Evolutionary conservation across 2,888 invertebrate genomes (phyloP).

Genomic region (Prosapia bicincta): DNA sequence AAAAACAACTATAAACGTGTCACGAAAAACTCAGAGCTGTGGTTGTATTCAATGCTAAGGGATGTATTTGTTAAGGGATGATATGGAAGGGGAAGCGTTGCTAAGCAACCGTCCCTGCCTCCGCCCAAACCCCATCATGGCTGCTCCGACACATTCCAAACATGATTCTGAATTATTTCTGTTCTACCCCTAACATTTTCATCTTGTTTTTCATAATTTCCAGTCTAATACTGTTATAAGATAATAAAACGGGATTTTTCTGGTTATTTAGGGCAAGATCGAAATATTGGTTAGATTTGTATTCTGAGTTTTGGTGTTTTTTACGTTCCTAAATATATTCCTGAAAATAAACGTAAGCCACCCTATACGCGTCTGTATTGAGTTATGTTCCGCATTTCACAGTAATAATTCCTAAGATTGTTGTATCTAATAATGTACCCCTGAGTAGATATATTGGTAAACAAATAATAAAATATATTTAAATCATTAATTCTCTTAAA

Average conservation of each 20-base stretch:
- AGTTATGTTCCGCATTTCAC: no score
- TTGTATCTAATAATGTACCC: no score
- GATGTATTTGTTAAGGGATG: neutral
- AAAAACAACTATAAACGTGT: neutral
- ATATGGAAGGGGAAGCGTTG: slow-evolving; percentile 28
- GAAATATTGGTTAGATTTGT: no score
- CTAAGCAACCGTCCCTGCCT: slow-evolving; percentile 39
- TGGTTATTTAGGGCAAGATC: neutral
- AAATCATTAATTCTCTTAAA: no score
- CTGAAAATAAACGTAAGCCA: no score
- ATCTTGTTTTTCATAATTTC: neutral
- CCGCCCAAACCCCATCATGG: slow-evolving; percentile 29
- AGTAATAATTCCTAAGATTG: no score
- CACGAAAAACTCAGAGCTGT: neutral
- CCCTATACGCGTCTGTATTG: no score
- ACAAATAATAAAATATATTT: no score
- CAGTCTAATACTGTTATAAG: neutral
- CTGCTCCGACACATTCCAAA: slow-evolving; percentile 1
- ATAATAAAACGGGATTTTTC: neutral
- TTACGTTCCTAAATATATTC: no score
- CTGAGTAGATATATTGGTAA: no score
- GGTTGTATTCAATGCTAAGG: neutral
- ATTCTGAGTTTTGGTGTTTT: no score
- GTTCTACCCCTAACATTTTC: neutral
- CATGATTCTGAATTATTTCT: neutral